Evolutionary conservation across 2,888 invertebrate species (phyloP).

Genomic region (Mantis religiosa): DNA sequence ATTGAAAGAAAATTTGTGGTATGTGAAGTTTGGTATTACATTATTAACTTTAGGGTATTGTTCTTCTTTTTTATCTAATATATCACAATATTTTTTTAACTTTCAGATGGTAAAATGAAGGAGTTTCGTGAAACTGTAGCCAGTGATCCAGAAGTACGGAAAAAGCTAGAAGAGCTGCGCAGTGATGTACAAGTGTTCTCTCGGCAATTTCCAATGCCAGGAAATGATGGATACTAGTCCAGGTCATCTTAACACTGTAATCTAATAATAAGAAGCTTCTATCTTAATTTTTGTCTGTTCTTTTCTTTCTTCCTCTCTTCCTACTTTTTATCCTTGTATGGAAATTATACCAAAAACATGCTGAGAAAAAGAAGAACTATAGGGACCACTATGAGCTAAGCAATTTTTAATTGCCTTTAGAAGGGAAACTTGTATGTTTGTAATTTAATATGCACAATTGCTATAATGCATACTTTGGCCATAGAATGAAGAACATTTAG

Average conservation of each 20-base stretch:
- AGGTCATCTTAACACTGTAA: not conserved
- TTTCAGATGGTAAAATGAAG: slow-evolving; percentile 41
- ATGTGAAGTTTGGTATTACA: too few species aligned
- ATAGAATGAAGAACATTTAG: too few species aligned
- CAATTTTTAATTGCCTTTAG: too few species aligned
- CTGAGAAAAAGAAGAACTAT: too few species aligned
- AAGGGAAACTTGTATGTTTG: too few species aligned
- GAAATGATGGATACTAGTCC: slow-evolving; percentile 46
- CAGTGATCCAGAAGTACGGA: slow-evolving; percentile 41
- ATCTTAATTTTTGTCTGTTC: not conserved
- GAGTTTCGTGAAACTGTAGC: slow-evolving; percentile 49
- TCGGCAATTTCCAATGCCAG: slow-evolving; percentile 49
- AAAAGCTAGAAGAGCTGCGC: slow-evolving; percentile 41
- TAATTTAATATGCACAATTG: too few species aligned
- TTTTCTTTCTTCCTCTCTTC: too few species aligned
- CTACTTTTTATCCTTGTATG: too few species aligned
- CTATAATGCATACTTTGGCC: too few species aligned
- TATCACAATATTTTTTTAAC: not conserved
- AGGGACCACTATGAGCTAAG: too few species aligned
- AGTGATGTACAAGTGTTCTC: slow-evolving; percentile 49
- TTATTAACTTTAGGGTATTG: not conserved
- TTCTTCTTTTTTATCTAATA: not conserved
- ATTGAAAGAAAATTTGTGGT: too few species aligned
- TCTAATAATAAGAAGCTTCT: not conserved
- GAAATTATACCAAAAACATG: too few species aligned